phyloP scores from a whole-genome alignment of 2,888 invertebrate species.

The Artemia sinica region DNA sequence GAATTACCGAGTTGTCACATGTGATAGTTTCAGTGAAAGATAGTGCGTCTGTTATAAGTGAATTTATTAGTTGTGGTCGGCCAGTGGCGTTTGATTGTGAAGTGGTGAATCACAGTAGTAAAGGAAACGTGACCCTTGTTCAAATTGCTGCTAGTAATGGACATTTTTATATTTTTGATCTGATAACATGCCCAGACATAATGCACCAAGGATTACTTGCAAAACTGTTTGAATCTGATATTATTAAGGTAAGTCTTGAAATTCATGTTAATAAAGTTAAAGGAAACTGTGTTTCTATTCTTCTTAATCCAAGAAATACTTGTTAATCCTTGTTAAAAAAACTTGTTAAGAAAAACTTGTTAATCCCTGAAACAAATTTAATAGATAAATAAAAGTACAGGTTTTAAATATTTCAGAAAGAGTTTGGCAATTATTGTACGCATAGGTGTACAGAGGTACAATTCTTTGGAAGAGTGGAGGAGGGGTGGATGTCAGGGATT shows the following conservation, averaged over 20 bases:
- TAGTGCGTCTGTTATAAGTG: slow-evolving; percentile 46
- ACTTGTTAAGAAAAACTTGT: no score
- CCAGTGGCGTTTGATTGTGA: slow-evolving; percentile 74
- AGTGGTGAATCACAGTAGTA: slow-evolving; percentile 73
- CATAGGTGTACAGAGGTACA: no score
- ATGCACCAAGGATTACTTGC: slow-evolving; percentile 58
- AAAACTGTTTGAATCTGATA: slow-evolving; percentile 56
- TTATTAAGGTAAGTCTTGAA: slow-evolving; percentile 47
- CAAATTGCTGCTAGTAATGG: slow-evolving; percentile 53
- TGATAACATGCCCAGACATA: slow-evolving; percentile 63
- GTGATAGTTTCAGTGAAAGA: slow-evolving; percentile 63
- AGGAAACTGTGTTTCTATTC: no score
- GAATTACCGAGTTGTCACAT: slow-evolving; percentile 52
- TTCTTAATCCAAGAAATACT: no score
- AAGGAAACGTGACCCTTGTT: slow-evolving; percentile 69
- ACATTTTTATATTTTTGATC: slow-evolving; percentile 69
- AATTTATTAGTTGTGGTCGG: slow-evolving; percentile 29
- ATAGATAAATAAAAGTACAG: no score
- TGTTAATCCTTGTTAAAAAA: no score
- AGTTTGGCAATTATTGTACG: no score
- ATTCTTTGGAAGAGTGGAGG: no score
- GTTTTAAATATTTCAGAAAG: no score
- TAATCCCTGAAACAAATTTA: no score
- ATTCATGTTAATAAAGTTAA: no score
- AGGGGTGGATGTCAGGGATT: no score